Conservation (phyloP, 2,113 vertebrate species). For the Mastomys coucha region DNA sequence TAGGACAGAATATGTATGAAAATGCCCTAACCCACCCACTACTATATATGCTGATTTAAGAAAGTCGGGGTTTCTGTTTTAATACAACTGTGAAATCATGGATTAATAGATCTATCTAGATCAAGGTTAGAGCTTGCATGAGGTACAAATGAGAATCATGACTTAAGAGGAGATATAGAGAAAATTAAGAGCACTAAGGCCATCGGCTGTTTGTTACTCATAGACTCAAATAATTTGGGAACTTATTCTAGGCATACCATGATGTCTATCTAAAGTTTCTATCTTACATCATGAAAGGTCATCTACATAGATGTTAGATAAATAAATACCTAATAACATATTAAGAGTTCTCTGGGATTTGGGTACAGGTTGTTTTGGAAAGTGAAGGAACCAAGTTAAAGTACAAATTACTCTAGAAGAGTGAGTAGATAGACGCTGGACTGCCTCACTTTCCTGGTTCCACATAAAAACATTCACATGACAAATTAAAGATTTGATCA, state of each 20-base stretch:
- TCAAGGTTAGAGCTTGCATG: background rate
- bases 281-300: background rate
- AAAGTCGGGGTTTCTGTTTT: background rate
- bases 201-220: background rate
- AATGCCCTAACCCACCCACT: background rate
- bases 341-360: constrained; percentile 20
- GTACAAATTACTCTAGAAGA: constrained; percentile 64
- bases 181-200: background rate
- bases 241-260: background rate
- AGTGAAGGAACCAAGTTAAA: background rate
- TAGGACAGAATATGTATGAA: background rate
- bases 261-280: background rate
- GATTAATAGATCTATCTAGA: background rate
- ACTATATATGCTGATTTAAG: background rate
- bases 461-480: constrained; percentile 89
- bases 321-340: constrained; percentile 4
- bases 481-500: constrained; percentile 93
- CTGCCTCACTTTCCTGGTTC: background rate
- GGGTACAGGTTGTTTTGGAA: background rate
- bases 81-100: constrained; percentile 39
- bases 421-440: constrained; percentile 78
- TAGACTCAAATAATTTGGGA: background rate
- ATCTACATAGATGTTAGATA: constrained; percentile 20
- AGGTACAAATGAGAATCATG: background rate
- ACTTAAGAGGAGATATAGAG: background rate